Conservation (phyloP, 2,888 invertebrate species). For the Marasmarcha lunaedactyla region DNA sequence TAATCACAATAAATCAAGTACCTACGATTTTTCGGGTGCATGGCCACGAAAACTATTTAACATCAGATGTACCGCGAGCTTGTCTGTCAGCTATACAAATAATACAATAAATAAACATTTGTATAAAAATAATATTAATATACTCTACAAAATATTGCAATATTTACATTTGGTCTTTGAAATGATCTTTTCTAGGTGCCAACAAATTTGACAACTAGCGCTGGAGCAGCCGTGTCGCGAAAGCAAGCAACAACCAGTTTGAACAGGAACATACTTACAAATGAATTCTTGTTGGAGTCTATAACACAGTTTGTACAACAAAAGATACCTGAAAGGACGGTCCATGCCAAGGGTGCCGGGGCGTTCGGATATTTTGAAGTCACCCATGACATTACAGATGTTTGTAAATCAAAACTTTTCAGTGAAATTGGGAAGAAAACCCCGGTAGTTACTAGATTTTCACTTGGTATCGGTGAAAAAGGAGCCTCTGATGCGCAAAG, state of each 20-base stretch:
- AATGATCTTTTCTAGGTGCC: too few relatives aligned
- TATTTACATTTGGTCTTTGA: too few relatives aligned
- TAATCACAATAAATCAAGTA: too few relatives aligned
- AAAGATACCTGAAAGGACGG: slow-evolving; percentile 89
- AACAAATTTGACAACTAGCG: too few relatives aligned
- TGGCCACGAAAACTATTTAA: too few relatives aligned
- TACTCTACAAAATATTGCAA: too few relatives aligned
- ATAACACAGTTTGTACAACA: slow-evolving; percentile 82
- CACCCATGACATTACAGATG: slow-evolving; percentile 3
- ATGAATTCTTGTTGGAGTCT: slow-evolving; percentile 72
- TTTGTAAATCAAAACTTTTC: slow-evolving; percentile 67
- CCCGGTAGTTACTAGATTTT: slow-evolving; percentile 67
- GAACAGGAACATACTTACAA: slow-evolving; percentile 9
- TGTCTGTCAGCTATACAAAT: too few relatives aligned
- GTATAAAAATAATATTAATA: too few relatives aligned
- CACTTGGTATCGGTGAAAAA: slow-evolving; percentile 70
- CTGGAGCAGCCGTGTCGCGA: too few relatives aligned
- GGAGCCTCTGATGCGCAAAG: slow-evolving; percentile 69
- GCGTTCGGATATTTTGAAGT: slow-evolving; percentile 33
- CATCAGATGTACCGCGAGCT: too few relatives aligned
- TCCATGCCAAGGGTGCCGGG: slow-evolving; percentile 90
- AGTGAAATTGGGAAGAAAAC: slow-evolving; percentile 70
- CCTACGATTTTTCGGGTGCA: too few relatives aligned
- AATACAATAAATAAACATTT: too few relatives aligned
- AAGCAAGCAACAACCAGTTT: slow-evolving; percentile 25